Evolutionary conservation across 2,888 invertebrate genomes (phyloP).

Genomic region (Oxystoma pomonae): DNA sequence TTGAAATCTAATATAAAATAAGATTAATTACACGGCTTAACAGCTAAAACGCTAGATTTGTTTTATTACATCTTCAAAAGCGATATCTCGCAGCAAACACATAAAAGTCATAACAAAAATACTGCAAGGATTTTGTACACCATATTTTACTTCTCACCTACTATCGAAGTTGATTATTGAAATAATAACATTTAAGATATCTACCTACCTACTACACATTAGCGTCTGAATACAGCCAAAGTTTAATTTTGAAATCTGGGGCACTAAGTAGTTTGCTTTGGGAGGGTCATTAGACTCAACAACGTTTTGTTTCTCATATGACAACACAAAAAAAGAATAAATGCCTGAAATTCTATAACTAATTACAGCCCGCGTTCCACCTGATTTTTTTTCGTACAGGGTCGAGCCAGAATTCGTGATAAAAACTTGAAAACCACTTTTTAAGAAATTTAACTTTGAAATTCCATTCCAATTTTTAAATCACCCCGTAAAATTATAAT

Average conservation of each 20-base stretch:
- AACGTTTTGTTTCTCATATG: not conserved
- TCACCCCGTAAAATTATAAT: no score
- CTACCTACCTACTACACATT: not conserved
- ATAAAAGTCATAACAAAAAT: not conserved
- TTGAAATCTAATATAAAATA: not conserved
- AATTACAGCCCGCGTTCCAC: no score
- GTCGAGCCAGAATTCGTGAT: no score
- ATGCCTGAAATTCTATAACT: not conserved
- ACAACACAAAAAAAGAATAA: not conserved
- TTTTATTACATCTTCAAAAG: not conserved
- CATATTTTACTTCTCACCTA: not conserved
- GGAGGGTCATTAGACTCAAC: constrained; percentile 21
- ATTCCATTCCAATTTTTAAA: no score
- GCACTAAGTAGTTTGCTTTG: constrained; percentile 19
- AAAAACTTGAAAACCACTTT: no score
- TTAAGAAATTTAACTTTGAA: no score
- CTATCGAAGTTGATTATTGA: not conserved
- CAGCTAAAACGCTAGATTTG: not conserved
- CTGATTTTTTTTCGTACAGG: no score
- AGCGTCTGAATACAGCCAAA: constrained; percentile 2
- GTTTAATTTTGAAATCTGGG: constrained; percentile 13
- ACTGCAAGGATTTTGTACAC: not conserved
- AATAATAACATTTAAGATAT: not conserved
- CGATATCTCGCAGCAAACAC: not conserved
- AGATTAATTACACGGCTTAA: not conserved